Base-by-base conservation (phyloP, 2,888 invertebrate species). In the Archaeoteleia sp. region DNA sequence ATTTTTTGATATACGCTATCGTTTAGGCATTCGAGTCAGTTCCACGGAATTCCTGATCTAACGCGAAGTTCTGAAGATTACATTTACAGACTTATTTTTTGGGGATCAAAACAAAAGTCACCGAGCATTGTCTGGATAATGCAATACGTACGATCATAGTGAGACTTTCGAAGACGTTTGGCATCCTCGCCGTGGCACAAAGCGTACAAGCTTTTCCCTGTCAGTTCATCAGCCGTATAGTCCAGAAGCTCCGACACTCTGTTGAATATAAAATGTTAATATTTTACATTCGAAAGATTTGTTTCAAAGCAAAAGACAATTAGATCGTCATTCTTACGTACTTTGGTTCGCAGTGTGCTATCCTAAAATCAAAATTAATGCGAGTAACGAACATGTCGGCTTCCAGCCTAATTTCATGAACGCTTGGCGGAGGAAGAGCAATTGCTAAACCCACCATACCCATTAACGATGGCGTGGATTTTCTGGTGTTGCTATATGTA, bases 281-380 rank as follows among this genome's bases (percentile, higher is more conserved):
- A 1, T 13, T 13, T 37, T 15, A 34, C 12, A 13, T 2, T 10
- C 14, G 13, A 12, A 34, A 20, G 20, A n/a, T n/a, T n/a, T n/a
- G 23, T 3, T 5, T 23, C 23, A 23, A 23, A 3, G 23, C 7
- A 7, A 7, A 37, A 12, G 14, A 17, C 32, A 9, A 42, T 23
- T 3, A 23, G 23, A 23, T n/a, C n/a, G n/a, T n/a, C n/a, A n/a
- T n/a, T n/a, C n/a, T 8, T 51, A 79, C 89, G 88, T 87, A 96
- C 96, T 93, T 93, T 82, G 97, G 97, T 86, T 98, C 98, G 85
- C 97, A 97, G 86, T 98, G 97, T 70, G 96, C 95, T 89, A 98
- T 94, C 87, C 95, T 92, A 87, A 98, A 96, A 87, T 97, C 96
- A 80, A 97, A 96, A 85, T 93, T 95, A 81, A 98, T 94, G 82